These are phyloP conservation scores for Coregonus ussuriensis DNA, from an alignment of 2,797 vertebrate species.

Conservation along the genomic window DNA sequence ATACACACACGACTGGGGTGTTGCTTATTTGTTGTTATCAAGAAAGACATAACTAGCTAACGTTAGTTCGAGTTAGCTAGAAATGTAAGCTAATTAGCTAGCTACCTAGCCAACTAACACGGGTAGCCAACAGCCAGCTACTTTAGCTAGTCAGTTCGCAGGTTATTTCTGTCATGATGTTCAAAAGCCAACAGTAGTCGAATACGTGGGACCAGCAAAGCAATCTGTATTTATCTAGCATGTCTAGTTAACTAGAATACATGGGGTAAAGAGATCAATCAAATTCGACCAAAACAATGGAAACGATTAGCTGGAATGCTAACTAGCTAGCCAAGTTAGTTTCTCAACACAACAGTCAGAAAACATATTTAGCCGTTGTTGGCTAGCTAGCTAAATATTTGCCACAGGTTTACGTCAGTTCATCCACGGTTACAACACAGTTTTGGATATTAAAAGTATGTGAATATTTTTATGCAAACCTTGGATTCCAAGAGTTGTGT, in stretches of 20 bases:
- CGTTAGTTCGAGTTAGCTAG: not conserved
- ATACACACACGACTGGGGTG: not conserved
- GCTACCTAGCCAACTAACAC: not conserved
- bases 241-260: not conserved
- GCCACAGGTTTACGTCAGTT: not conserved
- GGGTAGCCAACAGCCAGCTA: not conserved
- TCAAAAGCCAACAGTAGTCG: too few relatives aligned
- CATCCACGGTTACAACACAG: not conserved
- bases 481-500: slow-evolving; percentile 21
- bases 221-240: not conserved
- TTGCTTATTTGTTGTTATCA: not conserved
- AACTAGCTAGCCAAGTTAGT: not conserved
- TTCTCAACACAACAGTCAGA: slow-evolving; percentile 3
- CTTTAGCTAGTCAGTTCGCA: not conserved
- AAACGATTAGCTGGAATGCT: not conserved
- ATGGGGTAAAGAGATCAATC: too few relatives aligned
- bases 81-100: not conserved
- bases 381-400: not conserved
- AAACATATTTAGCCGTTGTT: not conserved
- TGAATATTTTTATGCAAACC: slow-evolving; percentile 18
- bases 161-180: too few relatives aligned
- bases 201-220: too few relatives aligned
- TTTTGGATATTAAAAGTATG: not conserved
- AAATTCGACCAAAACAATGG: too few relatives aligned
- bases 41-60: not conserved